Base-by-base conservation (phyloP, 2,797 vertebrate genomes). In the Galago senegalensis region DNA sequence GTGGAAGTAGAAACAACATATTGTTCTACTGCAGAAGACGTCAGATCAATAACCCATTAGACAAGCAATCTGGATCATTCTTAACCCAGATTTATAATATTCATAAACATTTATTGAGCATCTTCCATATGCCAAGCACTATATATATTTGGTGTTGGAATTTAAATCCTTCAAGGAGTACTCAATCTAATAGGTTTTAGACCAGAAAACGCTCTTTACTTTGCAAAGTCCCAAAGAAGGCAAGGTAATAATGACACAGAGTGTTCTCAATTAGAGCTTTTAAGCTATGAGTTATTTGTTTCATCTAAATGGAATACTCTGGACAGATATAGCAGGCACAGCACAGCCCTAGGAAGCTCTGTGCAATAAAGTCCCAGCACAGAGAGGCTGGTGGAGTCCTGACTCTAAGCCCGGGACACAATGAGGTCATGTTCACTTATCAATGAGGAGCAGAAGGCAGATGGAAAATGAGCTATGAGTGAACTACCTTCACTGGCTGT, bases 211-310 rank as follows among this genome's bases (percentile, higher is more conserved):
- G 2, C 75, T 82, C 46, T 76, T 94, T 69, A 85, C 87, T 80
- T 97, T 92, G 58, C 94, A 85, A 87, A 92, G 43, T 31, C 53
- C 29, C 37, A 20, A 27, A 84, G 61, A 80, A 87, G 61, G 25
- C 83, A 95, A 92, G 16, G 60, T 82, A 96, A 91, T 10, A 80
- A 85, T 11, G 3, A 63, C 4, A 85, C 5, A 34, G 34, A 79
- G 37, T 73, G n/a, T 82, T 87, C 25, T 82, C 69, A 80, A 37
- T 77, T 73, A 95, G 90, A 94, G 77, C 89, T 93, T 94, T 95
- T 84, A 95, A 93, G 63, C n/a, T 31, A 69, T 65, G 25, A 8
- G 17, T 53, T 87, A 40, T 93, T 93, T 69, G 77, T 77, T 92
- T 94, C 75, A 70, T 92, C 63, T 92, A 84, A 91, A 70, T 76